Evolutionary conservation across 2,113 vertebrate genomes (phyloP).

Genomic region (Chlorodrepanis virens): DNA sequence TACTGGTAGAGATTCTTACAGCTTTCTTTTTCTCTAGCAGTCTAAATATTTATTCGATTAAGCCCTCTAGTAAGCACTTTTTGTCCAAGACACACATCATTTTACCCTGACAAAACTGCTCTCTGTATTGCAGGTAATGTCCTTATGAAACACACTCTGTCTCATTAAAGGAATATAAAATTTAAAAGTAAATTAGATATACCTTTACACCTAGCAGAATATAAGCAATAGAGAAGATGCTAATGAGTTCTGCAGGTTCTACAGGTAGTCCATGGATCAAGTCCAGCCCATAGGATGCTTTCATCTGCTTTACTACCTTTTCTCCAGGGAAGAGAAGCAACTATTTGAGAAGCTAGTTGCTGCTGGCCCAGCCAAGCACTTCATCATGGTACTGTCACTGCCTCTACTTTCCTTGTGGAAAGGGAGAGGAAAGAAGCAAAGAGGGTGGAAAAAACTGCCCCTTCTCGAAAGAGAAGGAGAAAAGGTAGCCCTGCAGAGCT

Average conservation of each 20-base stretch:
- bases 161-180: conserved; percentile 38
- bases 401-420: neutral
- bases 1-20: neutral
- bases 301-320: neutral
- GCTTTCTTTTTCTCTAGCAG: neutral
- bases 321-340: neutral
- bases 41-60: neutral
- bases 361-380: neutral
- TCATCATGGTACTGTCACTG: neutral
- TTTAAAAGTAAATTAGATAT: conserved; percentile 28
- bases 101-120: conserved; percentile 5
- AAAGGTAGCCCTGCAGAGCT: neutral
- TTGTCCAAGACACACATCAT: neutral
- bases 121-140: neutral
- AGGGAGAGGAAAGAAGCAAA: neutral
- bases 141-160: neutral
- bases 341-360: conserved; percentile 3
- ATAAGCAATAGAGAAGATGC: neutral
- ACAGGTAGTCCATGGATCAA: conserved; percentile 28
- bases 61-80: neutral
- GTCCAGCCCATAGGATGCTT: neutral
- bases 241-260: conserved; percentile 1
- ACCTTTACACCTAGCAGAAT: neutral
- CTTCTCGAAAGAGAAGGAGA: neutral
- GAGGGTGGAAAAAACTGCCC: neutral